Conservation (phyloP, 2,113 vertebrate species). For the Oriolus oriolus region DNA sequence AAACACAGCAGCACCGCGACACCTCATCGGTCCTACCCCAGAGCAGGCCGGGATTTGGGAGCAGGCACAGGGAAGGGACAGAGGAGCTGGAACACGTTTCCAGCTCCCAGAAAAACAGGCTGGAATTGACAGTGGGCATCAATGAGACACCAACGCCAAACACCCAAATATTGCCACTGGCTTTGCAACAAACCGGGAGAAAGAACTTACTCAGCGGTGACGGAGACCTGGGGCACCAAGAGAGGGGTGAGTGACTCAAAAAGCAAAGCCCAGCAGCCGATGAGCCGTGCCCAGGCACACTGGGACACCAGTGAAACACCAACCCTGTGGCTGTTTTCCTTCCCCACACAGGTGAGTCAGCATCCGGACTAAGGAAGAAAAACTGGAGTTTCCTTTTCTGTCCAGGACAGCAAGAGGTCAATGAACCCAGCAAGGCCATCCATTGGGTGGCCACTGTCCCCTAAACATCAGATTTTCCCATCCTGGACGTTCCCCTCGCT, state of each 20-base stretch:
- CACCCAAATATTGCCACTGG: neutral
- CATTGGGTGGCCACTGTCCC: neutral
- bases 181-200: neutral
- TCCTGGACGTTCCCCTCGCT: neutral
- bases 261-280: neutral
- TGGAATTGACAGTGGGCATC: neutral
- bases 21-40: neutral
- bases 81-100: neutral
- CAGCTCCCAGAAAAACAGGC: neutral
- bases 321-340: constrained; percentile 15
- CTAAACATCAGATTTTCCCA: neutral
- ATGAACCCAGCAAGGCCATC: neutral
- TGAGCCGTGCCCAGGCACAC: neutral
- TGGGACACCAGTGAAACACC: neutral
- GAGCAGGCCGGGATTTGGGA: neutral
- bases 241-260: neutral
- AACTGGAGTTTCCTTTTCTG: constrained; percentile 49
- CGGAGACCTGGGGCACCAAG: neutral
- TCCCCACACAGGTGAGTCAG: constrained; percentile 58
- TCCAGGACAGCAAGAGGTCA: neutral
- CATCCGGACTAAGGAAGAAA: constrained; percentile 1
- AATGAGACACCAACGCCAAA: neutral
- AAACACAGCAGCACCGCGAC: neutral
- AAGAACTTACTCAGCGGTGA: neutral
- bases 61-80: neutral